Evolutionary conservation across 2,113 vertebrate genomes (phyloP), one percentile per base, ranked within the genome.

Genomic region (Shinisaurus crocodilurus): DNA sequence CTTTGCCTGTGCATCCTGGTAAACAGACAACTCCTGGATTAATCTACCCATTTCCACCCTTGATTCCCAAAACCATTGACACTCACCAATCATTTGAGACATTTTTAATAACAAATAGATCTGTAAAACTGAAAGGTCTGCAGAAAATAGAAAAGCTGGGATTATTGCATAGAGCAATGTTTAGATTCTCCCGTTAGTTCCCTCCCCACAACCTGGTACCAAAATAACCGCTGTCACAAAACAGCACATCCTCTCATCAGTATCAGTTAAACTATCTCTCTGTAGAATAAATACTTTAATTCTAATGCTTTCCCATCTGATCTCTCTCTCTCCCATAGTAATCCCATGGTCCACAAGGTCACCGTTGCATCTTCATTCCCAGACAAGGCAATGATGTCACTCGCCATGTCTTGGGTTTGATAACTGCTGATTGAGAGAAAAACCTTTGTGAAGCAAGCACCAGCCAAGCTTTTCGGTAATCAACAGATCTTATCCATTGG

Each of bases 241-340:
- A 96, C 91, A 92, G 94, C 93, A 90, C 95, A 92, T 10, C 72
- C 87, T 94, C 67, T 74, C 82, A 57, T 40, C 91, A 92, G 82
- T 74, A 88, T 90, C 89, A 93, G 93, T 95, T 95, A 92, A 96
- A 90, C 88, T 96, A 91, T 88, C 54, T 93, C 88, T 94, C 88
- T 27, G 69, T 89, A 94, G 94, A 97, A 96, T 96, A 97, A 98
- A 96, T 96, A 94, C 50, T 93, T 90, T 92, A 82, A 70, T 8
- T n/a, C 72, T 72, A 9, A 57, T n/a, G 77, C 72, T 32, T 82
- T 65, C 10, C 0, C 6, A 8, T 48, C 34, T 5, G 7, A 37
- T 57, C 25, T 45, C 45, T 65, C 10, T 54, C 27, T 3, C 34
- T 70, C 23, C 18, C 18, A 0, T n/a, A 67, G 34, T 85, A 45